Base-by-base conservation (phyloP, 2,888 invertebrate genomes). In the Troglohyphantes excavatus region DNA sequence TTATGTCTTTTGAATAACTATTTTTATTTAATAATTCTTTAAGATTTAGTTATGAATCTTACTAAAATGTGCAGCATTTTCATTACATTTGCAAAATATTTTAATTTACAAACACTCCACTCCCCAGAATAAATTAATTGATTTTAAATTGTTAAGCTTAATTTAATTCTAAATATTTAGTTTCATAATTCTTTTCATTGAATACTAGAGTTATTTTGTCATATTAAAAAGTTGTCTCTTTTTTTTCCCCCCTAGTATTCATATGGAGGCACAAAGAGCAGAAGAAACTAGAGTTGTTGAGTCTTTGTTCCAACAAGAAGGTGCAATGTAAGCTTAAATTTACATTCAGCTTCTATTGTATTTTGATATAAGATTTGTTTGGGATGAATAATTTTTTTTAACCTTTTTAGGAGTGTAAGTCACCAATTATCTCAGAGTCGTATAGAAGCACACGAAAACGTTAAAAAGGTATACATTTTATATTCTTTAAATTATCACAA, bases 401-500 rank as follows among this genome's bases (percentile, higher is more conserved):
- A 61, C 21, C n/a, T 46, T 72, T 72, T 46, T 26, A 72, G 72
- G 72, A 46, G 46, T 46, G 13, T 5, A 53, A 53, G 13, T 53
- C 68, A 33, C 7, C 39, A 39, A n/a, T 33, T 33, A 33, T 13
- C 33, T 33, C 68, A 68, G 27, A 68, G 68, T 33, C 13, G 33
- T 33, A n/a, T 19, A 33, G 33, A 29, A 33, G n/a, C 19, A 33
- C 21, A 23, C 13, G 65, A 78, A 63, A 19, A 23, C 29, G 11
- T 46, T 21, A 83, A 27, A 83, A 83, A 65, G 83, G 83, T 83
- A 68, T 53, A 9, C 11, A 67, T 27, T 67, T n/a, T n/a, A n/a
- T n/a, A n/a, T n/a, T n/a, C n/a, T n/a, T n/a, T n/a, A n/a, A n/a
- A n/a, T n/a, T n/a, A n/a, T n/a, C n/a, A n/a, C n/a, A n/a, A n/a